A percentile compares a stretch with the other conserved stretches of the same genome.
These are phyloP conservation scores for Epistrophella euchroma DNA, from an alignment of 2,888 invertebrate species.

Conservation along the genomic window DNA sequence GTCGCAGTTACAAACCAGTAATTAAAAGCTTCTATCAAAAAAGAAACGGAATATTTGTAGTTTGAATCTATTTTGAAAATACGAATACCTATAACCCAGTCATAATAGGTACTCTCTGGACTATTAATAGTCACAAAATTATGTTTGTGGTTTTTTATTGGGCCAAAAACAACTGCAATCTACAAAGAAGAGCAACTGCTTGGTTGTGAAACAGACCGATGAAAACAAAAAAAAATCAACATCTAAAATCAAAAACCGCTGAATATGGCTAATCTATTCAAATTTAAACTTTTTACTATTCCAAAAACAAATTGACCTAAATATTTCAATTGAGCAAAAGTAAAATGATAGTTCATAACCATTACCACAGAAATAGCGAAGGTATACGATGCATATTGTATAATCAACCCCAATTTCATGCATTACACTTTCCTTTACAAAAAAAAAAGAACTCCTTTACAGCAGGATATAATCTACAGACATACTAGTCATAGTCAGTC, in stretches of 20 bases:
- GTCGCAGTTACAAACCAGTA: too few species aligned
- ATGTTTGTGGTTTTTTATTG: too few species aligned
- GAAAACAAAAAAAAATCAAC: neutral
- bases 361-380: slow-evolving; percentile 39
- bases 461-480: neutral
- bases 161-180: too few species aligned
- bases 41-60: too few species aligned
- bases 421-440: slow-evolving; percentile 45
- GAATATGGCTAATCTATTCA: neutral
- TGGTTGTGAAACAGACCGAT: too few species aligned
- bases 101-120: too few species aligned
- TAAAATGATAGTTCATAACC: slow-evolving; percentile 62
- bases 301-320: neutral
- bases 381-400: slow-evolving; percentile 33
- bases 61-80: too few species aligned
- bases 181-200: too few species aligned
- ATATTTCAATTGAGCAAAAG: slow-evolving; percentile 37
- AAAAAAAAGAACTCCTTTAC: neutral
- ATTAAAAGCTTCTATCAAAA: too few species aligned
- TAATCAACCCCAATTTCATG: slow-evolving; percentile 63
- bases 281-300: neutral
- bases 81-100: too few species aligned
- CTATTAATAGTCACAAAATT: too few species aligned
- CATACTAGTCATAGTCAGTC: neutral
- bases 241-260: neutral